These are phyloP conservation scores for Chionoecetes opilio DNA, from an alignment of 1,140 invertebrate species.

Conservation along the genomic window DNA sequence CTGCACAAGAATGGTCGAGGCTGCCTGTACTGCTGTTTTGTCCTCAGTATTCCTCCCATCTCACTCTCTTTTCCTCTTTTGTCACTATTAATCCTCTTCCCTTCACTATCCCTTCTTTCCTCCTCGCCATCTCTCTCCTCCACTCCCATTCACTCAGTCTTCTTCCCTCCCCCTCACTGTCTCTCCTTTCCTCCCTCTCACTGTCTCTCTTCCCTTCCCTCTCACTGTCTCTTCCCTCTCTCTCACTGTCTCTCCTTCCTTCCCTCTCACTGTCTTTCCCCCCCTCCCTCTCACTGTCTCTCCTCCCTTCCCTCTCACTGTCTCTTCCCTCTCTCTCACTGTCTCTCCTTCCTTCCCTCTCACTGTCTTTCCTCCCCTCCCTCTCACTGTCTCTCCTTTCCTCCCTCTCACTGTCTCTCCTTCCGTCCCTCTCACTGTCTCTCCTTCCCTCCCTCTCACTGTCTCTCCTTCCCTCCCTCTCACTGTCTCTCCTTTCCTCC, in stretches of 20 bases:
- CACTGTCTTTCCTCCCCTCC: no score
- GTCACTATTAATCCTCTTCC: background rate
- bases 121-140: background rate
- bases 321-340: no score
- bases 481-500: no score
- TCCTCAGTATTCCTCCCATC: background rate
- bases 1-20: background rate
- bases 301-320: no score
- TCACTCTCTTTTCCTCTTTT: background rate
- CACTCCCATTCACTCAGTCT: background rate
- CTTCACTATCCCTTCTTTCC: background rate
- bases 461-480: no score
- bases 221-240: background rate
- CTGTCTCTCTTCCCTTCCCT: background rate
- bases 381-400: no score
- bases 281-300: no score
- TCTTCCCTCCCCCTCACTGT: background rate
- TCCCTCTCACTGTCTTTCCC: background rate
- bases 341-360: no score
- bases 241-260: background rate
- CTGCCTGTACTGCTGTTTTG: background rate
- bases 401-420: no score
- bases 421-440: no score
- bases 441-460: no score
- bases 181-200: background rate